Percentiles rank a stretch among this genome's conserved stretches.
Conservation (phyloP, 2,888 invertebrate genomes). For the Melinaea menophilus region DNA sequence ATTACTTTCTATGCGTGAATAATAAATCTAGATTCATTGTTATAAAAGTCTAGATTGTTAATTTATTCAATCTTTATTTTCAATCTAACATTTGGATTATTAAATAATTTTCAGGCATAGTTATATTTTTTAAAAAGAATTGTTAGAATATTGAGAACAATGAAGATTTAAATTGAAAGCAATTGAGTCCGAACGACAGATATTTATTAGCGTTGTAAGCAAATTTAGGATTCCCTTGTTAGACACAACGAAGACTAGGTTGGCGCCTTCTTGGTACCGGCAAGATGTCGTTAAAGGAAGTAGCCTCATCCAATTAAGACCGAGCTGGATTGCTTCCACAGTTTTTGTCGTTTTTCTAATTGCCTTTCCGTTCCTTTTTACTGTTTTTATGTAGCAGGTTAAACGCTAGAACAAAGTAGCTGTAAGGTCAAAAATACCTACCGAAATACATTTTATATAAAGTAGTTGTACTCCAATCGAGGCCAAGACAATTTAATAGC, state of each 20-base stretch:
- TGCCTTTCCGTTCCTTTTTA: slow-evolving; percentile 56
- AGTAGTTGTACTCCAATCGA: too few relatives aligned
- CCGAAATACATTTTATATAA: too few relatives aligned
- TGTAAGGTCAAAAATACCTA: background rate
- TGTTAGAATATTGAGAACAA: background rate
- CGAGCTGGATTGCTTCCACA: slow-evolving; percentile 70
- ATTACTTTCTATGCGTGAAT: background rate
- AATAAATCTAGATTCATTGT: background rate
- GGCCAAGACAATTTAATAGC: too few relatives aligned
- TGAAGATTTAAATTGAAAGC: background rate
- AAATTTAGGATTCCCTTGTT: slow-evolving; percentile 14
- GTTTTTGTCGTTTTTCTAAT: slow-evolving; percentile 70
- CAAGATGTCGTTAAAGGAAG: slow-evolving; percentile 68
- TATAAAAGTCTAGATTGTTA: background rate
- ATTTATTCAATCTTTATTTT: background rate
- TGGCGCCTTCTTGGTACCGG: slow-evolving; percentile 24
- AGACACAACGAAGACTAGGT: slow-evolving; percentile 16
- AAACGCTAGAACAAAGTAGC: background rate
- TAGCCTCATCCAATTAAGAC: slow-evolving; percentile 76
- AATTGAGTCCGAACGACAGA: slow-evolving; percentile 23
- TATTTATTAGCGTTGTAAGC: background rate
- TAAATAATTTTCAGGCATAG: background rate
- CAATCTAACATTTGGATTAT: background rate
- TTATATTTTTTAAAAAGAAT: background rate
- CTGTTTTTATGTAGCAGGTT: slow-evolving; percentile 17